These are phyloP conservation scores for Oopsacas minuta DNA, from an alignment of 37 sponge, comb jelly and placozoan species.

Conservation along the genomic window DNA sequence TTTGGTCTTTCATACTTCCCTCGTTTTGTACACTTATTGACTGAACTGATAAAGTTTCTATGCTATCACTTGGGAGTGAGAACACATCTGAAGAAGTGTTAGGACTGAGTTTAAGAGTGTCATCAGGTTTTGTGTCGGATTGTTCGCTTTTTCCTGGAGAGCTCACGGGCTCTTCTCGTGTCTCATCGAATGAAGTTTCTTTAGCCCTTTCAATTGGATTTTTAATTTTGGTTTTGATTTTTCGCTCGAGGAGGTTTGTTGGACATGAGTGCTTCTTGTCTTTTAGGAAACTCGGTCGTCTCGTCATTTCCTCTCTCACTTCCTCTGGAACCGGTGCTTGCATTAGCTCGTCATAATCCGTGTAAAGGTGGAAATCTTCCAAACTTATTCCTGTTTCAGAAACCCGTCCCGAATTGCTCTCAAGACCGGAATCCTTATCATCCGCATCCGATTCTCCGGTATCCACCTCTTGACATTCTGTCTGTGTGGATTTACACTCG, in stretches of 20 bases:
- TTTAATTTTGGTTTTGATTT: too few relatives aligned
- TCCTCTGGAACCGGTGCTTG: background rate
- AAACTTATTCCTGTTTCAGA: background rate
- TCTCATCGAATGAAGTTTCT: too few relatives aligned
- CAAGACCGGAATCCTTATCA: conserved; percentile 12
- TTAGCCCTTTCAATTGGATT: too few relatives aligned
- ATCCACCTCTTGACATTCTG: background rate
- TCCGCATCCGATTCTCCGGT: background rate
- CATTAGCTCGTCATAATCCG: background rate
- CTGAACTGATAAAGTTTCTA: too few relatives aligned
- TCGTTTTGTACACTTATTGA: too few relatives aligned
- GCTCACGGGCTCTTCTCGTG: too few relatives aligned
- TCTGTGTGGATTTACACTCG: background rate
- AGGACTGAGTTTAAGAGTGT: too few relatives aligned
- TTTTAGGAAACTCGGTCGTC: background rate
- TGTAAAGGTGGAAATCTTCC: background rate
- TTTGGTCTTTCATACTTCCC: too few relatives aligned
- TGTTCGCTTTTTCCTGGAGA: too few relatives aligned
- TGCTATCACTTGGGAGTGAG: too few relatives aligned
- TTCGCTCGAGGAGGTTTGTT: background rate
- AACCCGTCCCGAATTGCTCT: background rate
- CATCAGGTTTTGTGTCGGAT: too few relatives aligned
- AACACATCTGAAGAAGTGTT: too few relatives aligned
- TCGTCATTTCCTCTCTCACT: background rate
- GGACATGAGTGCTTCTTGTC: background rate